Evolutionary conservation across 2,888 invertebrate genomes (phyloP).

Genomic region (Caenorhabditis sinica): DNA sequence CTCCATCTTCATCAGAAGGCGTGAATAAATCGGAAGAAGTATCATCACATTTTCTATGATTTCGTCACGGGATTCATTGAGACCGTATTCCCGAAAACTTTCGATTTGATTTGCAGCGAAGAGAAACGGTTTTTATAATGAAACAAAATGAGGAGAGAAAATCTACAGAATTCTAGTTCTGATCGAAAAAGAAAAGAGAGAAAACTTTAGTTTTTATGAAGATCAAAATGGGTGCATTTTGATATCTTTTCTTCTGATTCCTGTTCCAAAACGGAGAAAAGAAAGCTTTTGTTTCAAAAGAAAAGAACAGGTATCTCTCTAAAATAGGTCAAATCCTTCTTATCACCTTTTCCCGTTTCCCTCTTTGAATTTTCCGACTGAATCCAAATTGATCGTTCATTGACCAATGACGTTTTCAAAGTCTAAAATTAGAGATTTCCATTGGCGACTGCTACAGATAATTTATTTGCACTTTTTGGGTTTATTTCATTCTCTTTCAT

Average conservation of each 20-base stretch:
- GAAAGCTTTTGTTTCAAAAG: constrained; percentile 34
- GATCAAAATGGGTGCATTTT: constrained; percentile 53
- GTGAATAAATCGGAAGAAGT: constrained; percentile 7
- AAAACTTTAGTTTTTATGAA: constrained; percentile 6
- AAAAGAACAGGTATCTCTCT: constrained; percentile 27
- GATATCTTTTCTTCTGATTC: constrained; percentile 23
- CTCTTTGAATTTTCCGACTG: neutral
- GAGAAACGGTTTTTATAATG: neutral
- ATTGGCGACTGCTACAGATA: neutral
- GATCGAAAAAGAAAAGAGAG: neutral
- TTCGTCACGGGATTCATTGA: constrained; percentile 41
- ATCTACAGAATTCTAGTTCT: constrained; percentile 29
- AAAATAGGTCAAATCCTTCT: constrained; percentile 42
- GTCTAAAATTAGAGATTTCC: constrained; percentile 17
- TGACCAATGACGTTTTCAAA: constrained; percentile 64
- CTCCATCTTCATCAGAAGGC: constrained; percentile 7
- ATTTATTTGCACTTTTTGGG: constrained; percentile 20
- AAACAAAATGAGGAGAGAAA: neutral
- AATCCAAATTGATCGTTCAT: constrained; percentile 56
- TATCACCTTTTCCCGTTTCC: constrained; percentile 12
- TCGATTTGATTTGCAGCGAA: constrained; percentile 2
- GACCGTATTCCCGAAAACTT: neutral
- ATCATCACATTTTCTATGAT: constrained; percentile 13
- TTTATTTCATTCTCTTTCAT: no score
- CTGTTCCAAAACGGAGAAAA: neutral